A percentile compares a stretch with the other conserved stretches of the same genome.
phyloP scores from a whole-genome alignment of 2,888 invertebrate species.

The Subacronicta megacephala region DNA sequence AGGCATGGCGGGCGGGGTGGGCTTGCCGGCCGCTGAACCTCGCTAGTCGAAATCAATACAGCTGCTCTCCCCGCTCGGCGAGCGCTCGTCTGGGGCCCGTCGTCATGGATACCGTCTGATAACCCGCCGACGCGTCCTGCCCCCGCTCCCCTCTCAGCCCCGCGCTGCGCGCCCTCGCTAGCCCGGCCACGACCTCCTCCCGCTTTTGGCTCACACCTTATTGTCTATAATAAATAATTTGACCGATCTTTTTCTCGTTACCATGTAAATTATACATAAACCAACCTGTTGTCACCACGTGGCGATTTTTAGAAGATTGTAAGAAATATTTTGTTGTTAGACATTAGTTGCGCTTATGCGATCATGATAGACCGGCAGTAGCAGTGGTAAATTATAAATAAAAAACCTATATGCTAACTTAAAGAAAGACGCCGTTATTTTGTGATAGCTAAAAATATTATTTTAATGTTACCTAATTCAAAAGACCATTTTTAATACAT shows the following conservation, averaged over 20 bases:
- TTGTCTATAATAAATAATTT: slow-evolving; percentile 50
- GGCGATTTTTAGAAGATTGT: slow-evolving; percentile 9
- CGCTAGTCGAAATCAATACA: slow-evolving; percentile 89
- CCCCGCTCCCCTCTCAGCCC: slow-evolving; percentile 38
- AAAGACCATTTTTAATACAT: too few species aligned
- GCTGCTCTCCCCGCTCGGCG: slow-evolving; percentile 86
- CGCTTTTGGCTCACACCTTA: slow-evolving; percentile 17
- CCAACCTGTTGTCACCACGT: slow-evolving; percentile 72
- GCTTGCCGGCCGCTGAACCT: slow-evolving; percentile 83
- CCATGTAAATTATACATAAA: slow-evolving; percentile 50
- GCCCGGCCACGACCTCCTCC: slow-evolving; percentile 51
- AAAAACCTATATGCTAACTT: too few species aligned
- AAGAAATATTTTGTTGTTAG: too few species aligned
- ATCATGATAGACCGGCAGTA: too few species aligned
- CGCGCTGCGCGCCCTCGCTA: slow-evolving; percentile 34
- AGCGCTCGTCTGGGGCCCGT: slow-evolving; percentile 81
- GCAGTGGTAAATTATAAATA: too few species aligned
- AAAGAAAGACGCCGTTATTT: too few species aligned
- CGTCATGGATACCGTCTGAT: slow-evolving; percentile 83
- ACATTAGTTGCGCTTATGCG: too few species aligned
- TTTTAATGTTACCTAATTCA: too few species aligned
- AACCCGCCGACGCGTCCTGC: slow-evolving; percentile 54
- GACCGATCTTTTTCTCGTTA: slow-evolving; percentile 54
- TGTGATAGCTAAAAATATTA: too few species aligned
- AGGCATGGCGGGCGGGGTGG: slow-evolving; percentile 66